Percentiles rank a stretch among this genome's conserved stretches.
Conservation (phyloP, 2,797 vertebrate species). For the Poecilia wingei region DNA sequence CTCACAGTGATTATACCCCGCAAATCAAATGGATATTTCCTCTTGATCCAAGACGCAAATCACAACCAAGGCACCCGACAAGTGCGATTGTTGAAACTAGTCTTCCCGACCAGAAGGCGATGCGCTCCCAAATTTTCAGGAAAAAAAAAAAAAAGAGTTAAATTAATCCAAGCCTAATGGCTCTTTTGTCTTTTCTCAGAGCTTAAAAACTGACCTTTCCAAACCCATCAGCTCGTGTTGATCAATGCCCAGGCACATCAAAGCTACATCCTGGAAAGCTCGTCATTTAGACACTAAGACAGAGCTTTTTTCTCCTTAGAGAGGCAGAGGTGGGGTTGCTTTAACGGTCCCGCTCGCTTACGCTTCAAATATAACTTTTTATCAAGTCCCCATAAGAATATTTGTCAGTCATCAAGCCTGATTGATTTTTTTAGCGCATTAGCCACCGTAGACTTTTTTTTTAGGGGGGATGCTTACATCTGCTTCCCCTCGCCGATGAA, state of each 20-base stretch:
- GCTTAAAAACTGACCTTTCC: conserved; percentile 25
- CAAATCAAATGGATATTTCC: conserved; percentile 56
- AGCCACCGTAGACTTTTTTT: conserved; percentile 87
- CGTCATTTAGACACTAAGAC: conserved; percentile 31
- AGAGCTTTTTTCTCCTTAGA: conserved; percentile 28
- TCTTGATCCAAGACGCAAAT: conserved; percentile 51
- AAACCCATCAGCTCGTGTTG: background rate
- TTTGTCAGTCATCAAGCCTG: conserved; percentile 72
- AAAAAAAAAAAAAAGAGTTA: conserved; percentile 12
- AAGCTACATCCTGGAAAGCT: conserved; percentile 37
- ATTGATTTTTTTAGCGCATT: conserved; percentile 95
- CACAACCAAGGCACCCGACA: conserved; percentile 58
- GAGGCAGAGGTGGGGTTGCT: conserved; percentile 32
- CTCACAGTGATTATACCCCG: conserved; percentile 50
- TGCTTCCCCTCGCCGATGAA: conserved; percentile 42
- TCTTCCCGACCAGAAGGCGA: conserved; percentile 43
- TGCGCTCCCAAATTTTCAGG: conserved; percentile 32
- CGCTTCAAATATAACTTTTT: conserved; percentile 73
- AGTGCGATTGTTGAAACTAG: conserved; percentile 69
- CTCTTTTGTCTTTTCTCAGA: conserved; percentile 9
- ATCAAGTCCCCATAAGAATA: conserved; percentile 40
- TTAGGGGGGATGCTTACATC: conserved; percentile 58
- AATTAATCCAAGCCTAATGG: background rate
- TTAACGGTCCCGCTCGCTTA: conserved; percentile 48
- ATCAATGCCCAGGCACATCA: conserved; percentile 40